Evolutionary conservation across 1,140 invertebrate species (phyloP), one percentile per base, ranked within the genome.

Genomic region (Tenebrio molitor): DNA sequence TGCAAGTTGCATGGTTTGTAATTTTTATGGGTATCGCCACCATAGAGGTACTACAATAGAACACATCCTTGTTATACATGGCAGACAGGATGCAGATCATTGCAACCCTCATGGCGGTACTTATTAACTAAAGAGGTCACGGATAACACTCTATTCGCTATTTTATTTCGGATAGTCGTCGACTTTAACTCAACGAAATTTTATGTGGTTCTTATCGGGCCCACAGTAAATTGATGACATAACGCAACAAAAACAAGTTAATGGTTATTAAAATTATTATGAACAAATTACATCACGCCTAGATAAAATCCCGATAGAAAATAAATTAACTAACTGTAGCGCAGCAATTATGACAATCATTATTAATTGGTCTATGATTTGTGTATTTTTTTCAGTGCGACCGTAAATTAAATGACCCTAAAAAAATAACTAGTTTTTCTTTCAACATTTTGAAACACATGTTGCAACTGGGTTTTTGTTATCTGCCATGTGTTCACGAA

Each of bases 11-110:
- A 39, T 39, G 36, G 36, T 39, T 33, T 39, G 36, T 39, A 39
- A 39, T 39, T 39, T 39, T 39, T 39, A 39, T 39, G 36, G 36
- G n/a, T 25, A 23, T 5, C 21, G 53, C 53, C 64, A 67, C 46
- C 25, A 16, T 69, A 62, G 15, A 67, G 4, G 39, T 62, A 19
- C 17, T 34, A 69, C 65, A 69, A 69, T 69, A 58, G 36, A 62
- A 69, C 29, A 69, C 68, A 53, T 69, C 68, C 68, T 69, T 41
- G 68, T 69, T 69, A 69, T 16, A 53, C 34, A 3, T 14, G 23
- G n/a, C 16, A 62, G 68, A 62, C 68, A 69, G 68, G 68, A 69
- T 69, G 53, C 53, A 69, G 46, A 69, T 69, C 68, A 69, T 69
- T 69, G 68, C 46, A 58, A 62, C 68, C 68, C 68, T 62, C 68